phyloP scores from a whole-genome alignment of 2,113 vertebrate species.

The Passer montanus region DNA sequence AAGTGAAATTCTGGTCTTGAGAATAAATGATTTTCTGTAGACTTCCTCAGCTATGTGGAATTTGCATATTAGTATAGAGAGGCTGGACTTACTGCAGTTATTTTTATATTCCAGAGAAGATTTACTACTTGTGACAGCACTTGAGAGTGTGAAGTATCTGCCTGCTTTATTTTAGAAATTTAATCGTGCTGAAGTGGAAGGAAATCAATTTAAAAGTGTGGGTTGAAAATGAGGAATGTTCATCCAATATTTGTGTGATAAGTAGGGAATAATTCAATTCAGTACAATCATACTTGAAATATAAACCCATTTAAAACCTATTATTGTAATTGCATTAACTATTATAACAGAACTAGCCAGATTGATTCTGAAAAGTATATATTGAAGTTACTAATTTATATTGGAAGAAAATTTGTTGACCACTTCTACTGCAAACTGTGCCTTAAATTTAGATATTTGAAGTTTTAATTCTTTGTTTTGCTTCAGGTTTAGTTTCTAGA shows the following conservation, averaged over 20 bases:
- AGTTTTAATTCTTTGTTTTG: not conserved
- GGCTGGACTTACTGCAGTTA: not conserved
- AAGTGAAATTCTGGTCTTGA: not conserved
- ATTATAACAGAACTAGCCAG: not conserved
- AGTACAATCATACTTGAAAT: slow-evolving; percentile 32
- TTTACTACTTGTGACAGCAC: slow-evolving; percentile 1
- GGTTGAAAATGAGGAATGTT: slow-evolving; percentile 28
- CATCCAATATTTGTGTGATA: slow-evolving; percentile 26
- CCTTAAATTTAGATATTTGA: not conserved
- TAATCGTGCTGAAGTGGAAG: not conserved
- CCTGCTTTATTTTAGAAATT: slow-evolving; percentile 17
- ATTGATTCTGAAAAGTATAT: not conserved
- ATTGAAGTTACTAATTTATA: not conserved
- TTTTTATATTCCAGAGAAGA: not conserved
- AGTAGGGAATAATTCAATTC: slow-evolving; percentile 42
- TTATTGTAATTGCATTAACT: slow-evolving; percentile 27
- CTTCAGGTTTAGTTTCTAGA: not conserved
- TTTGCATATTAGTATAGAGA: not conserved
- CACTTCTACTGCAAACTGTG: not conserved
- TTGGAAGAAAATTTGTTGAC: not conserved
- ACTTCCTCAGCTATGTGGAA: not conserved
- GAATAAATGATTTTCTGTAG: not conserved
- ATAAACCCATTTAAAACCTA: slow-evolving; percentile 25
- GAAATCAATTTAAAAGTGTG: slow-evolving; percentile 36
- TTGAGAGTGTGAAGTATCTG: not conserved